phyloP scores from a whole-genome alignment of 2,888 invertebrate genomes.

The Drosophila longiperda region DNA sequence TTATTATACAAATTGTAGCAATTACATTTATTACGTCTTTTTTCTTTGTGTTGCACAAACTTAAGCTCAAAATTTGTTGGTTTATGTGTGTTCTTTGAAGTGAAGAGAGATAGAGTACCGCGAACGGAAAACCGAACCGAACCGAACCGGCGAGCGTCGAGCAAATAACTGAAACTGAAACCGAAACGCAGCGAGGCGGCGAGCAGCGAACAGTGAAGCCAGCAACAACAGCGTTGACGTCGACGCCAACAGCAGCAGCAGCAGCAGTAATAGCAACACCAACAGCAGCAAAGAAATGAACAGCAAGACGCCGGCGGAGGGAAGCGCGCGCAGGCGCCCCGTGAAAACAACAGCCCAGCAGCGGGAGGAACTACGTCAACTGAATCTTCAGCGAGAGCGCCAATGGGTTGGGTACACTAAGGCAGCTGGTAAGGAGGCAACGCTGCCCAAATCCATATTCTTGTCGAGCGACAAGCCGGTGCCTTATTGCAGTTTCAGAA shows the following conservation, averaged over 20 bases:
- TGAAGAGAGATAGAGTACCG: slow-evolving; percentile 22
- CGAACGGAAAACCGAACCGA: slow-evolving; percentile 54
- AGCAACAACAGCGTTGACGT: slow-evolving; percentile 22
- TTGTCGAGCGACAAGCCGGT: not conserved
- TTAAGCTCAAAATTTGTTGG: slow-evolving; percentile 44
- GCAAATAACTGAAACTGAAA: slow-evolving; percentile 78
- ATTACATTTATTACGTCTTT: slow-evolving; percentile 9
- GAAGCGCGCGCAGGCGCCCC: slow-evolving; percentile 51
- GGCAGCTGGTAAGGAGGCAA: slow-evolving; percentile 2
- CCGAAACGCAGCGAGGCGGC: slow-evolving; percentile 38
- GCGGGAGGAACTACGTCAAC: slow-evolving; percentile 1
- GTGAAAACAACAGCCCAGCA: slow-evolving; percentile 1
- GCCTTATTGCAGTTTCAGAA: slow-evolving; percentile 8
- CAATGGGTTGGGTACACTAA: slow-evolving; percentile 16
- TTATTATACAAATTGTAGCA: slow-evolving; percentile 27
- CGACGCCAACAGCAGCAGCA: slow-evolving; percentile 14
- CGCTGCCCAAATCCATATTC: not conserved
- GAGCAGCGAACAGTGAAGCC: slow-evolving; percentile 25
- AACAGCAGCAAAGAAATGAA: slow-evolving; percentile 22
- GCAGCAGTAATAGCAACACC: slow-evolving; percentile 11
- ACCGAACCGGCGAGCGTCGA: slow-evolving; percentile 79
- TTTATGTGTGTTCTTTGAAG: not conserved
- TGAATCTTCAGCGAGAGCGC: slow-evolving; percentile 7
- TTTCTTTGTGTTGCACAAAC: slow-evolving; percentile 42
- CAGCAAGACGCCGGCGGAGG: slow-evolving; percentile 13